Evolutionary conservation across 2,113 vertebrate species (phyloP), one percentile per base, ranked within the genome.

Genomic region (Tupaia chinensis): DNA sequence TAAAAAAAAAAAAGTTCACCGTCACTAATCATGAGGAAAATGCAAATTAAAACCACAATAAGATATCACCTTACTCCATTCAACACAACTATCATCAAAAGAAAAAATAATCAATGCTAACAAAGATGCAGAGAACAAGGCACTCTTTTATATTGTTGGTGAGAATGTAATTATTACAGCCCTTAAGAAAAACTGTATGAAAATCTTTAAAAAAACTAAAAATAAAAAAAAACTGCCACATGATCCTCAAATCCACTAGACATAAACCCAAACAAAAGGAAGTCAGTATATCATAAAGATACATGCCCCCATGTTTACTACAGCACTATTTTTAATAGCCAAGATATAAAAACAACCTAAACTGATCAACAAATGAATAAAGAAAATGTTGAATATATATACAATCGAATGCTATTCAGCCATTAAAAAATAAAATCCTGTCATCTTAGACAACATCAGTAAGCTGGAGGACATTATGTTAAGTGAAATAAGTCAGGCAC

Each of bases 391-490:
- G 23, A 5, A 25, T 86, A 69, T 27, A 58, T 58, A 94, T 12
- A 79, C 7, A 74, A 74, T 27, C 20, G 19, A 92, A 4, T 93
- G 70, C 77, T 84, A 95, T 61, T 93, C 66, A 89, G 54, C 29
- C 70, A 66, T 27, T 88, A 91, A 94, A 89, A 95, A 85, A 95
- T 63, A 32, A 81, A 66, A 19, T 84, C 80, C 60, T 93, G 81
- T 87, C 9, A 95, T 8, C 63, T 87, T 20, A 27, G 70, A 66
- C 23, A 34, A 88, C 66, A 89, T 32, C n/a, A 74, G 94, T 16
- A 68, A 92, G 89, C n/a, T 11, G 78, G 15, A 92, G 93, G 91
- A 73, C 27, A 95, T 44, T 44, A 44, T 12, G 9, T n/a, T 69
- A 81, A 88, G 61, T 89, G 19, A 95, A 92, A 94, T 65, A 68